These are phyloP conservation scores for Criorhina ranunculi DNA, from an alignment of 2,888 invertebrate genomes.

Conservation along the genomic window DNA sequence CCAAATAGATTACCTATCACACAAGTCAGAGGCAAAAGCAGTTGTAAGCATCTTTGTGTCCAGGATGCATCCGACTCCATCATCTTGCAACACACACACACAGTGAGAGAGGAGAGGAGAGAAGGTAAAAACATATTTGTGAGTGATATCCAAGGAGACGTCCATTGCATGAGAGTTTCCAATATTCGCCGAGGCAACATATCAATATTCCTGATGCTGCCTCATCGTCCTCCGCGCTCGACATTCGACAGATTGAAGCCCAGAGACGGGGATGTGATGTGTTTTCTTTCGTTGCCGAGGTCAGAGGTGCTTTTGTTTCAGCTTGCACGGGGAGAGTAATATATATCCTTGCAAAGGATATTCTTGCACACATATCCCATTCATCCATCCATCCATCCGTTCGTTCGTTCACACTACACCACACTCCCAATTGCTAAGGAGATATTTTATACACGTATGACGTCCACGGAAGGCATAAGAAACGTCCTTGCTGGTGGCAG, in stretches of 20 bases:
- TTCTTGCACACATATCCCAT: slow-evolving; percentile 66
- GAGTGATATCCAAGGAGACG: slow-evolving; percentile 78
- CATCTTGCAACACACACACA: slow-evolving; percentile 17
- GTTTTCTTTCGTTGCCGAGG: slow-evolving; percentile 33
- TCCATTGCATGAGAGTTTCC: slow-evolving; percentile 74
- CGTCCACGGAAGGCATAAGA: slow-evolving; percentile 64
- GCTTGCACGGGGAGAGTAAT: slow-evolving; percentile 33
- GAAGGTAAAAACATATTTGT: slow-evolving; percentile 64
- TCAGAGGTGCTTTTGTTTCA: slow-evolving; percentile 51
- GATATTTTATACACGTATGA: slow-evolving; percentile 72
- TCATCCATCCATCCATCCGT: slow-evolving; percentile 50
- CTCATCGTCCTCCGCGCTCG: slow-evolving; percentile 17
- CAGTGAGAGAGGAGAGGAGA: not conserved
- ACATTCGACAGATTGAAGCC: slow-evolving; percentile 69
- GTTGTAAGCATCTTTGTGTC: slow-evolving; percentile 62
- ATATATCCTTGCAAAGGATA: slow-evolving; percentile 65
- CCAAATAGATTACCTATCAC: slow-evolving; percentile 72
- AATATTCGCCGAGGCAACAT: slow-evolving; percentile 73
- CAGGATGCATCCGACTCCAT: slow-evolving; percentile 70
- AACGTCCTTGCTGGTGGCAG: slow-evolving; percentile 42
- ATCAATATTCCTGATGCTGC: slow-evolving; percentile 58
- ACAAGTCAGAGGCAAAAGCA: slow-evolving; percentile 60
- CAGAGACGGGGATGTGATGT: slow-evolving; percentile 36
- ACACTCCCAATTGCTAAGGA: slow-evolving; percentile 50
- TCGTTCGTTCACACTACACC: slow-evolving; percentile 15